Conservation (phyloP, 2,888 invertebrate genomes). For the Himalopsyche anomala region DNA sequence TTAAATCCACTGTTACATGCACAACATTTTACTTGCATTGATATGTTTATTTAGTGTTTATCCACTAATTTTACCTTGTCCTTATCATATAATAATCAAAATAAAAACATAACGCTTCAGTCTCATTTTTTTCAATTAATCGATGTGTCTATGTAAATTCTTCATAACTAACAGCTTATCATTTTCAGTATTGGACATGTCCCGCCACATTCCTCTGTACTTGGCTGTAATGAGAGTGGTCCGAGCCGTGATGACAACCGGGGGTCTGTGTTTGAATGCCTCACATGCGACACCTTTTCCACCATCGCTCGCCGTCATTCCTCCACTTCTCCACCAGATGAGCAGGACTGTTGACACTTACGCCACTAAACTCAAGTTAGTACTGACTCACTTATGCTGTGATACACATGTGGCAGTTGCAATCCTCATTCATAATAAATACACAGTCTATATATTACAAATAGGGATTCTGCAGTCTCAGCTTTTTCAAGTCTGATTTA, state of each 20-base stretch:
- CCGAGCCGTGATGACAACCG: slow-evolving; percentile 78
- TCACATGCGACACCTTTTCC: slow-evolving; percentile 85
- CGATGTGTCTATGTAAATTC: background rate
- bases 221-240: slow-evolving; percentile 89
- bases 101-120: too few relatives aligned
- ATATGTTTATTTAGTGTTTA: too few relatives aligned
- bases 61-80: too few relatives aligned
- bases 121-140: too few relatives aligned
- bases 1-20: too few relatives aligned
- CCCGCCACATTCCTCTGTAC: slow-evolving; percentile 96
- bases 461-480: too few relatives aligned
- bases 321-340: slow-evolving; percentile 89
- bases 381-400: slow-evolving; percentile 53
- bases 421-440: too few relatives aligned
- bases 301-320: slow-evolving; percentile 78
- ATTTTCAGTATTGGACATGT: slow-evolving; percentile 91
- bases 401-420: too few relatives aligned
- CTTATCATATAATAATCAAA: too few relatives aligned
- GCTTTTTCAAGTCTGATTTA: too few relatives aligned
- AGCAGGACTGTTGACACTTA: slow-evolving; percentile 94
- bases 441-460: background rate
- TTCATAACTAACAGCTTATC: slow-evolving; percentile 47
- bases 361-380: slow-evolving; percentile 87
- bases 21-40: too few relatives aligned
- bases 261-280: slow-evolving; percentile 74